Evolutionary conservation across 2,888 invertebrate species (phyloP).

Genomic region (Drosophila siamana): DNA sequence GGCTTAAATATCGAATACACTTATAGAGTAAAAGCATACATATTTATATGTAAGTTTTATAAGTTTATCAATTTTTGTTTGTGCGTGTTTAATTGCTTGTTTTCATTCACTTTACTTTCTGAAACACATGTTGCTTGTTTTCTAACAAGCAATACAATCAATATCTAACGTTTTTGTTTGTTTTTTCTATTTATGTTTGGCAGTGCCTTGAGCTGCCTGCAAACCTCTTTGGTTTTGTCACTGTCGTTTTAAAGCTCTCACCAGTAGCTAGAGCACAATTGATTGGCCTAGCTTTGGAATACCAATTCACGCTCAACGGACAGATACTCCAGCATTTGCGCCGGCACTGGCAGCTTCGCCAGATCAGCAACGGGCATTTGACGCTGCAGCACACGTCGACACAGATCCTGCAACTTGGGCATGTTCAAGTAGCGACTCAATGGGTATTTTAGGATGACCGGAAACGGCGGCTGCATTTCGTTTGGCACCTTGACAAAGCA

Average conservation of each 20-base stretch:
- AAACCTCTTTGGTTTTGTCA: slow-evolving; percentile 66
- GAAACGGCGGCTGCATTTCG: slow-evolving; percentile 89
- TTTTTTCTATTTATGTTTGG: slow-evolving; percentile 5
- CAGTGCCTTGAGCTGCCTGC: slow-evolving; percentile 40
- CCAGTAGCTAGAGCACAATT: slow-evolving; percentile 32
- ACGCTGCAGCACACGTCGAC: slow-evolving; percentile 90
- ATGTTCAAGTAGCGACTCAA: slow-evolving; percentile 91
- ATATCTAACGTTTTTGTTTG: slow-evolving; percentile 20
- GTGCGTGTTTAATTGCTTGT: slow-evolving; percentile 54
- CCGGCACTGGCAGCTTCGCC: slow-evolving; percentile 89
- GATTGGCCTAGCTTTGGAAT: slow-evolving; percentile 75
- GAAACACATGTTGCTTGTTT: slow-evolving; percentile 13
- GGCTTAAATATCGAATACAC: slow-evolving; percentile 41
- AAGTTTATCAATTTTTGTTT: slow-evolving; percentile 40
- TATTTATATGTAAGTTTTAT: slow-evolving; percentile 29
- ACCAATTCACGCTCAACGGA: slow-evolving; percentile 84
- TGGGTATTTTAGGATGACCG: slow-evolving; percentile 90
- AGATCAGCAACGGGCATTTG: slow-evolving; percentile 88
- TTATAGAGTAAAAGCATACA: slow-evolving; percentile 69
- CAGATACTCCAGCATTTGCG: slow-evolving; percentile 87
- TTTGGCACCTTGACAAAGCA: slow-evolving; percentile 90
- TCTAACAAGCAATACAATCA: slow-evolving; percentile 25
- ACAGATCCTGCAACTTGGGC: slow-evolving; percentile 90
- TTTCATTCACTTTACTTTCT: slow-evolving; percentile 5
- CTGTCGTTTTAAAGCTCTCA: slow-evolving; percentile 64